Evolutionary conservation across 1,140 invertebrate species (phyloP).

Genomic region (Scaptomyza pallida): DNA sequence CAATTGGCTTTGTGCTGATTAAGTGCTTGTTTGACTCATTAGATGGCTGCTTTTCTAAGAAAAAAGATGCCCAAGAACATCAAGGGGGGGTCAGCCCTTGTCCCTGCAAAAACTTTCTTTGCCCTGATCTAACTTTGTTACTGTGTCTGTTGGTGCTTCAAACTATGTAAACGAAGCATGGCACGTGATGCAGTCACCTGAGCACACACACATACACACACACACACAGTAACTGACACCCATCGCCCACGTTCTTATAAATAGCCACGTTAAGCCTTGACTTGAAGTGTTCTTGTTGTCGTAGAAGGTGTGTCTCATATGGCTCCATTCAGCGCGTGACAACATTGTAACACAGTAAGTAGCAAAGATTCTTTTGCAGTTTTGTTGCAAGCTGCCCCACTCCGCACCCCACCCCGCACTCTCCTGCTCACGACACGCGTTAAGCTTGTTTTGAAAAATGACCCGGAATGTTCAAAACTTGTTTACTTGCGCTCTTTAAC

Average conservation of each 20-base stretch:
- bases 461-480: too few relatives aligned
- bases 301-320: slow-evolving; percentile 8
- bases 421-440: too few relatives aligned
- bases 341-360: not conserved
- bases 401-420: too few relatives aligned
- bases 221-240: not conserved
- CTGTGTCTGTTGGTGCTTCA: slow-evolving; percentile 19
- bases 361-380: not conserved
- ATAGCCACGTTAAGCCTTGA: slow-evolving; percentile 36
- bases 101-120: not conserved
- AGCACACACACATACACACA: not conserved
- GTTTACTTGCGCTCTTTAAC: too few relatives aligned
- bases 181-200: slow-evolving; percentile 58
- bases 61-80: not conserved
- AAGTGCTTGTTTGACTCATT: slow-evolving; percentile 33
- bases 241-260: not conserved
- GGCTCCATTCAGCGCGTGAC: not conserved
- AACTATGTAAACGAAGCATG: slow-evolving; percentile 58
- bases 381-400: too few relatives aligned
- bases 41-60: not conserved
- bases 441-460: not conserved
- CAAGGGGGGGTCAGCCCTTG: too few relatives aligned
- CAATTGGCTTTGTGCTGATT: slow-evolving; percentile 20
- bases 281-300: slow-evolving; percentile 15
- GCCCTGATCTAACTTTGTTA: slow-evolving; percentile 8